A percentile compares a stretch with the other conserved stretches of the same genome.
Evolutionary conservation across 2,113 vertebrate species (phyloP).

Genomic region (Anthoscopus minutus): DNA sequence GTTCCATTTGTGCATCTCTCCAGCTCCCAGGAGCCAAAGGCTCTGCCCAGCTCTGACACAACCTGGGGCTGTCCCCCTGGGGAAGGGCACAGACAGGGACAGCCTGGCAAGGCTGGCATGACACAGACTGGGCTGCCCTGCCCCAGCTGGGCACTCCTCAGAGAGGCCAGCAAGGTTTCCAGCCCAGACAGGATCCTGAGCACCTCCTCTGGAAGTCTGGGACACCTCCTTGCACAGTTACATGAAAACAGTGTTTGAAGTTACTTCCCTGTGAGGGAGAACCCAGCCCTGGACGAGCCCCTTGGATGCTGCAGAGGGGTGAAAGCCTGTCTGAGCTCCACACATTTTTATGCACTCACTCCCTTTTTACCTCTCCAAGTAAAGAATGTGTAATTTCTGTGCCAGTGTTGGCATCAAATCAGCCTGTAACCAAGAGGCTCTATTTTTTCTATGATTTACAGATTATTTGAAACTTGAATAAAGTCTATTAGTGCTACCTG

Average conservation of each 20-base stretch:
- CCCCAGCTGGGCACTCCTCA: background rate
- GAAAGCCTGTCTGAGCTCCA: background rate
- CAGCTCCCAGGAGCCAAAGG: background rate
- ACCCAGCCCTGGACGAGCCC: background rate
- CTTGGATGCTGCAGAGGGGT: background rate
- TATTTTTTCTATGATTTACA: slow-evolving; percentile 49
- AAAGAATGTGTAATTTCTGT: background rate
- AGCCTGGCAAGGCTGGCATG: background rate
- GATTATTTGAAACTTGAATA: slow-evolving; percentile 2
- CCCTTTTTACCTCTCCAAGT: background rate
- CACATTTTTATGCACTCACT: background rate
- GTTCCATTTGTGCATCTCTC: background rate
- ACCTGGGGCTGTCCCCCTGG: background rate
- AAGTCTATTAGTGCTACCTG: background rate
- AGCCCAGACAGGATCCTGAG: background rate
- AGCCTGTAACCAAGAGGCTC: background rate
- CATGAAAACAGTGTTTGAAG: background rate
- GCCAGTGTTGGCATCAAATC: background rate
- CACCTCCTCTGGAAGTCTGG: background rate
- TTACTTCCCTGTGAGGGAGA: background rate
- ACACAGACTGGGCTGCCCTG: background rate
- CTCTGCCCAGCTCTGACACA: background rate
- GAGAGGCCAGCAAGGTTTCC: background rate
- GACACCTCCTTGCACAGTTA: background rate
- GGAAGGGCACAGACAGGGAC: background rate